Evolutionary conservation across 2,888 invertebrate genomes (phyloP), one percentile per base, ranked within the genome.

Genomic region (Piscicola geometra): DNA sequence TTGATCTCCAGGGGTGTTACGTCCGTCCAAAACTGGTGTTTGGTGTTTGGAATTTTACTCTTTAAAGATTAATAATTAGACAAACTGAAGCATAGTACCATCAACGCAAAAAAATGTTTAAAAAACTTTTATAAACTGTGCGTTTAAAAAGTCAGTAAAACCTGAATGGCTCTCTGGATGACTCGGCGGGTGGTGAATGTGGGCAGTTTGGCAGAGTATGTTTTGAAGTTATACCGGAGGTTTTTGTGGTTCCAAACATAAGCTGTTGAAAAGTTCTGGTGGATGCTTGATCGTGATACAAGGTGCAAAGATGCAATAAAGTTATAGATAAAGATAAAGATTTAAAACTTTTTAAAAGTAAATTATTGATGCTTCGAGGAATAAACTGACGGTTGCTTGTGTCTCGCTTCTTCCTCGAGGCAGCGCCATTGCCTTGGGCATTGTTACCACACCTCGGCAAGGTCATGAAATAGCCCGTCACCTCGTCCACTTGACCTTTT

Each of bases 21-120:
- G 2, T 73, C 0, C 12, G 73, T 73, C 73, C 73, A 73, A 21
- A 50, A 60, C 73, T 73, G 64, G 30, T 52, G 25, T 41, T 41
- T 41, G 5, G 41, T 41, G 9, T 9, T 15, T 41, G 41, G 15
- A 41, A 41, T 5, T 41, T 41, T 5, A 41, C 5, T 41, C 15
- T 41, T 41, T 41, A 41, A 41, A 41, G 9, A 41, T 9, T 9
- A 41, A 15, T 41, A 41, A 41, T 41, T 41, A 9, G 5, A 9
- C 15, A 41, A 41, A 41, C 41, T 41, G 41, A 41, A 41, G n/a
- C n/a, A n/a, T n/a, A n/a, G n/a, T n/a, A n/a, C n/a, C n/a, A n/a
- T n/a, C n/a, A n/a, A n/a, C n/a, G n/a, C n/a, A n/a, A n/a, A n/a
- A n/a, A n/a, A n/a, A n/a, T n/a, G n/a, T 64, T 64, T 64, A 18